Evolutionary conservation across 1,140 invertebrate species (phyloP).

Genomic region (Aphidius gifuensis): DNA sequence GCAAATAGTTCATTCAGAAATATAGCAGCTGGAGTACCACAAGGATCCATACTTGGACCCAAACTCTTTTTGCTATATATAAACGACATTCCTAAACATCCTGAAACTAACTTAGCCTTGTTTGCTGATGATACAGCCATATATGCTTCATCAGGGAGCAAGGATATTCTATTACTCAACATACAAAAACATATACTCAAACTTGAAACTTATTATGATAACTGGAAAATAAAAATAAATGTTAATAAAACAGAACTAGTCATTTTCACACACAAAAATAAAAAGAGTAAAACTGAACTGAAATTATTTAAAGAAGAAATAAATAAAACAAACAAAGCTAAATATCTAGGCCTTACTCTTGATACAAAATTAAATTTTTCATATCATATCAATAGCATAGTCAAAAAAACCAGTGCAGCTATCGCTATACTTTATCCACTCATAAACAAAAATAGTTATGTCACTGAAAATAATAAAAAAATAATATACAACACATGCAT

Average conservation of each 20-base stretch:
- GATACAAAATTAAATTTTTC: conserved; percentile 12
- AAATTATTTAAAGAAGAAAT: conserved; percentile 33
- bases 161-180: background rate
- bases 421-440: conserved; percentile 12
- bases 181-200: conserved; percentile 12
- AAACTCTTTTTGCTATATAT: conserved; percentile 33
- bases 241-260: conserved; percentile 30
- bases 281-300: background rate
- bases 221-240: conserved; percentile 36
- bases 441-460: conserved; percentile 7
- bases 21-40: conserved; percentile 32
- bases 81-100: conserved; percentile 30
- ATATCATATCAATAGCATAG: conserved; percentile 8
- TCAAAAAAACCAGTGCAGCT: conserved; percentile 2
- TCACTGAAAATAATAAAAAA: conserved; percentile 19
- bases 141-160: conserved; percentile 17
- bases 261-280: conserved; percentile 18
- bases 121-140: conserved; percentile 39
- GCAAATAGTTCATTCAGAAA: conserved; percentile 14
- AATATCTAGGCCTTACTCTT: conserved; percentile 18
- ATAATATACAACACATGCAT: too few relatives aligned
- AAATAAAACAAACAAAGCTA: conserved; percentile 13
- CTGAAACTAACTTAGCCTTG: conserved; percentile 19
- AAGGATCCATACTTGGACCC: conserved; percentile 34
- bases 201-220: conserved; percentile 22